Conservation (phyloP, 2,888 invertebrate genomes). For the Ectemnius continuus region DNA sequence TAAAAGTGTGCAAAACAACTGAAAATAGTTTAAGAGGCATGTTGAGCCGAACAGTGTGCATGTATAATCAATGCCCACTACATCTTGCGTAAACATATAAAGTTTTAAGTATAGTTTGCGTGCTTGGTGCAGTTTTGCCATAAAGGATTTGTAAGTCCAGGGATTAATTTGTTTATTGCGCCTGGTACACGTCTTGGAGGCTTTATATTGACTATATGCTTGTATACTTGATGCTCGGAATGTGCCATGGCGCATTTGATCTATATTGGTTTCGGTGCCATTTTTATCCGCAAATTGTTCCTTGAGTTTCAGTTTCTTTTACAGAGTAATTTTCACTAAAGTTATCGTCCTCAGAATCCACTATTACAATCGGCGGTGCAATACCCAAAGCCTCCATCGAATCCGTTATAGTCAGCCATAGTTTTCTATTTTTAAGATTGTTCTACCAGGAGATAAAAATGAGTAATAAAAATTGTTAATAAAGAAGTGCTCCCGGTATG, state of each 20-base stretch:
- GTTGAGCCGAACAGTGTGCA: not conserved
- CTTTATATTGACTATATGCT: conserved; percentile 4
- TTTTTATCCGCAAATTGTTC: conserved; percentile 31
- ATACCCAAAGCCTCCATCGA: conserved; percentile 63
- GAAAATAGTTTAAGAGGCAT: not conserved
- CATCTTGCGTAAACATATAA: no score
- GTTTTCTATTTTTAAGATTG: conserved; percentile 66
- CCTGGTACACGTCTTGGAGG: conserved; percentile 10
- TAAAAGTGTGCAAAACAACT: not conserved
- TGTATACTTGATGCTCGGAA: no score
- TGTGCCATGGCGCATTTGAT: conserved; percentile 25
- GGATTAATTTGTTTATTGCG: not conserved
- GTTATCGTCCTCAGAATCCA: conserved; percentile 35
- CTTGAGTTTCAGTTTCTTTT: conserved; percentile 16
- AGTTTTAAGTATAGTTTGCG: no score
- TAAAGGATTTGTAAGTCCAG: conserved; percentile 4
- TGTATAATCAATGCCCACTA: no score
- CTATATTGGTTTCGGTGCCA: conserved; percentile 29
- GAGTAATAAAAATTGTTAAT: conserved; percentile 60
- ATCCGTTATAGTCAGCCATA: conserved; percentile 66
- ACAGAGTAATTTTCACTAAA: conserved; percentile 30
- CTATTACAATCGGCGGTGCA: conserved; percentile 51
- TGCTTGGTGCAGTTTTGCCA: not conserved
- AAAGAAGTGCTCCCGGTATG: conserved; percentile 29
- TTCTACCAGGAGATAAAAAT: conserved; percentile 60